A percentile compares a stretch with the other conserved stretches of the same genome.
Conservation (phyloP, 37 sponge, comb jelly and placozoan species). For the Chondrilla cf. caribensis region DNA sequence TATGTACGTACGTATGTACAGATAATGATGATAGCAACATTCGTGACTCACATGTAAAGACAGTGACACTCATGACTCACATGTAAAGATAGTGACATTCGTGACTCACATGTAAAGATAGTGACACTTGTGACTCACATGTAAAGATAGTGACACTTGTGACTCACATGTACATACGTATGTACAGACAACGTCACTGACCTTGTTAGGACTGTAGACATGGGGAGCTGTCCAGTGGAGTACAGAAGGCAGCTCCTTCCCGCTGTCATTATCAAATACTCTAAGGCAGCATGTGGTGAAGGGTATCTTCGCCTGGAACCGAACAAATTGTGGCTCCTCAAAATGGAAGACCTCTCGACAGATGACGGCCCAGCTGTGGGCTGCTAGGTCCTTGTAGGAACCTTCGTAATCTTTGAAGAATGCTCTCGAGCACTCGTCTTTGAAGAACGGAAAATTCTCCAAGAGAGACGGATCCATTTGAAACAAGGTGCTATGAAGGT, state of each 20-base stretch:
- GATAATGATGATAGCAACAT: background rate
- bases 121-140: too few relatives aligned
- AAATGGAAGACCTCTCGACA: constrained; percentile 58
- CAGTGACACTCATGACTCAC: background rate
- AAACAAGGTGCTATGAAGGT: background rate
- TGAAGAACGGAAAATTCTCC: constrained; percentile 56
- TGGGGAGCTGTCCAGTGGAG: constrained; percentile 53
- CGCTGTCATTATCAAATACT: constrained; percentile 85
- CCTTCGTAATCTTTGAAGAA: constrained; percentile 52
- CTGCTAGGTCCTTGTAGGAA: constrained; percentile 28
- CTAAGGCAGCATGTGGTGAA: constrained; percentile 45
- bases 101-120: too few relatives aligned
- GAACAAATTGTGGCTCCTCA: constrained; percentile 27
- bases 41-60: too few relatives aligned
- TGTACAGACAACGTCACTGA: too few relatives aligned
- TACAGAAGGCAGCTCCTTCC: constrained; percentile 68
- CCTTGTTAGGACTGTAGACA: constrained; percentile 59
- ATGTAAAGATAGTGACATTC: background rate
- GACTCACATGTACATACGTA: background rate
- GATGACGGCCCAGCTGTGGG: constrained; percentile 72
- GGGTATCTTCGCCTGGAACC: constrained; percentile 28
- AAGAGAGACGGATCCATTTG: constrained; percentile 38
- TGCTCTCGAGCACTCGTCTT: constrained; percentile 45
- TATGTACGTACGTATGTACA: background rate
- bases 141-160: too few relatives aligned